Evolutionary conservation across 2,888 invertebrate genomes (phyloP).

Genomic region (Epinotia nisella): DNA sequence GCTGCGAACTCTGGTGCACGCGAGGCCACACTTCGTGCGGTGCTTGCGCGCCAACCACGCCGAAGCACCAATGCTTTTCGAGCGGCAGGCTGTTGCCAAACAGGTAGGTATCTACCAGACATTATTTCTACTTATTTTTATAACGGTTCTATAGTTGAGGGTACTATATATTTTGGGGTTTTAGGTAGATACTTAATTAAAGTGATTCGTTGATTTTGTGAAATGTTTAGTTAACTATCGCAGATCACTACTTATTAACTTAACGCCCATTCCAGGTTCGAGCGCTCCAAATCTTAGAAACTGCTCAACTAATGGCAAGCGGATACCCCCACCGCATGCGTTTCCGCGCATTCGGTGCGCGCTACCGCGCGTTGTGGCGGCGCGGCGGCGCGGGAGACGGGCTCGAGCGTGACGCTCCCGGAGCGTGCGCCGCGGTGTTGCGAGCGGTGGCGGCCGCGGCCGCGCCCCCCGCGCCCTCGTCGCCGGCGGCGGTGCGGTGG

Average conservation of each 20-base stretch:
- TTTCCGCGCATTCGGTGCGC: slow-evolving; percentile 94
- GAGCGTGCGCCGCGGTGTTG: slow-evolving; percentile 89
- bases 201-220: neutral
- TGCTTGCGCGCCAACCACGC: slow-evolving; percentile 95
- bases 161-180: too few species aligned
- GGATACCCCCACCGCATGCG: slow-evolving; percentile 98
- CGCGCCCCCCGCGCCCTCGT: slow-evolving; percentile 91
- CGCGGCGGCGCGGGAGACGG: slow-evolving; percentile 82
- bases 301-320: slow-evolving; percentile 97
- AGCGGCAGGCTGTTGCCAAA: slow-evolving; percentile 91
- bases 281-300: slow-evolving; percentile 95
- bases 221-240: neutral
- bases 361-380: slow-evolving; percentile 94
- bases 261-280: slow-evolving; percentile 84
- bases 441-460: slow-evolving; percentile 90
- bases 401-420: slow-evolving; percentile 79
- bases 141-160: too few species aligned
- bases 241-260: neutral
- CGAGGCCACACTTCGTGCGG: slow-evolving; percentile 96
- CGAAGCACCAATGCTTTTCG: slow-evolving; percentile 93
- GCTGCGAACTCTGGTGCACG: slow-evolving; percentile 95
- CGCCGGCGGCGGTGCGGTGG: slow-evolving; percentile 88
- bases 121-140: neutral
- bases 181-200: too few species aligned
- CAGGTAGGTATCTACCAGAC: slow-evolving; percentile 85